A percentile compares a stretch with the other conserved stretches of the same genome.
These are phyloP conservation scores for Orthonychiurus folsomi DNA, from an alignment of 2,888 invertebrate genomes.

Conservation along the genomic window DNA sequence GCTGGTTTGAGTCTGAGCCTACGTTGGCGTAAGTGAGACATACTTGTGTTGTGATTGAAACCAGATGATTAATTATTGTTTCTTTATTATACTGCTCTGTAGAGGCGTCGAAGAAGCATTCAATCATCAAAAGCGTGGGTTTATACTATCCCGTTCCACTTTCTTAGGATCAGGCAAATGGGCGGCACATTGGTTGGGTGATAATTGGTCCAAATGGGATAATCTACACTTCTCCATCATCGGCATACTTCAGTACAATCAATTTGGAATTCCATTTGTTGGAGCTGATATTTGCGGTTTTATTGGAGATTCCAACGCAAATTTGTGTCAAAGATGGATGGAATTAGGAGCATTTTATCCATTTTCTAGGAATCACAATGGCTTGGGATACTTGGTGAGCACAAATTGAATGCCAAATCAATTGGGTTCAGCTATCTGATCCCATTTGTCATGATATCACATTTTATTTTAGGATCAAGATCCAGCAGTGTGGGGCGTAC, in stretches of 20 bases:
- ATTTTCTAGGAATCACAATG: conserved; percentile 41
- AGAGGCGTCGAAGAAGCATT: conserved; percentile 1
- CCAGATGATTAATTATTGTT: too few species aligned
- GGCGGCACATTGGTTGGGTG: conserved; percentile 46
- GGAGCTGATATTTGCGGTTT: conserved; percentile 43
- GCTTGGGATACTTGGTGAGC: not conserved
- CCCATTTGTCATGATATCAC: not conserved
- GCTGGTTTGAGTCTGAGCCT: conserved; percentile 43
- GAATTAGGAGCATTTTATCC: conserved; percentile 48
- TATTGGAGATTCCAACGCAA: conserved; percentile 44
- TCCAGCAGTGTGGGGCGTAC: not conserved
- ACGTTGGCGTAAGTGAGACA: conserved; percentile 44
- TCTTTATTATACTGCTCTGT: not conserved
- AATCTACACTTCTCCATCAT: conserved; percentile 42
- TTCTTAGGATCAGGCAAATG: conserved; percentile 44
- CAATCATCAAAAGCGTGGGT: conserved; percentile 35
- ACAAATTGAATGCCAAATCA: not conserved
- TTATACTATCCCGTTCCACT: conserved; percentile 43
- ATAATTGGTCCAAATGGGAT: conserved; percentile 44
- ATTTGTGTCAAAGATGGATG: conserved; percentile 51
- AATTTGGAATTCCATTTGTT: conserved; percentile 42
- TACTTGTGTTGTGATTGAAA: not conserved
- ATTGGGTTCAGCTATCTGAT: too few species aligned
- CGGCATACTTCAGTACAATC: conserved; percentile 45
- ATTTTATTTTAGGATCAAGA: conserved; percentile 5